A percentile compares a stretch with the other conserved stretches of the same genome.
Conservation (phyloP, 1,140 invertebrate genomes). For the Cotesia typhae region DNA sequence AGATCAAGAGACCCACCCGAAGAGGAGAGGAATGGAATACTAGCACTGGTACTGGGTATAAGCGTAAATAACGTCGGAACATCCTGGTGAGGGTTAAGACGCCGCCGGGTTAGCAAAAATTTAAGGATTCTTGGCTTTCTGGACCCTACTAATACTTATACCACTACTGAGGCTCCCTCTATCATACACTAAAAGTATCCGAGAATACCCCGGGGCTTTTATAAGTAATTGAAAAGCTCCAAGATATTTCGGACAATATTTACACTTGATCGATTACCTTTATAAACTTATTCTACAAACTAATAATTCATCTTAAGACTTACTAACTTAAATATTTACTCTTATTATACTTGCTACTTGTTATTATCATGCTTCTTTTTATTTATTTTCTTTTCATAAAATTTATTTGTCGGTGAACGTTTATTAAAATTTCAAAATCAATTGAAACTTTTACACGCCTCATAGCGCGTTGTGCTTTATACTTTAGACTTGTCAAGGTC, state of each 20-base stretch:
- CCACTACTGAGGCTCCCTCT: neutral
- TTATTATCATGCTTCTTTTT: neutral
- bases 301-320: slow-evolving; percentile 16
- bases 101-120: neutral
- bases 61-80: slow-evolving; percentile 13
- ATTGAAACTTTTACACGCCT: too few relatives aligned
- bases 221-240: slow-evolving; percentile 23
- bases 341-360: neutral
- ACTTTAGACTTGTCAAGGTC: too few relatives aligned
- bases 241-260: slow-evolving; percentile 27
- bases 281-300: slow-evolving; percentile 9
- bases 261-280: slow-evolving; percentile 28
- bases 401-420: too few relatives aligned
- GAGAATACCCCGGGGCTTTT: slow-evolving; percentile 15
- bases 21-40: slow-evolving; percentile 36
- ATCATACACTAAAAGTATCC: neutral
- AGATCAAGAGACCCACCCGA: slow-evolving; percentile 41
- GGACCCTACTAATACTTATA: slow-evolving; percentile 15
- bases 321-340: slow-evolving; percentile 22
- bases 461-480: too few relatives aligned
- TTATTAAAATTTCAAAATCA: too few relatives aligned
- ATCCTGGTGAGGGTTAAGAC: slow-evolving; percentile 1
- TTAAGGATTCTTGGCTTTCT: neutral
- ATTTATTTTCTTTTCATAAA: neutral
- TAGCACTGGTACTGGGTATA: neutral